These are phyloP conservation scores for Congeria kusceri DNA, from an alignment of 2,888 invertebrate genomes.

Conservation along the genomic window DNA sequence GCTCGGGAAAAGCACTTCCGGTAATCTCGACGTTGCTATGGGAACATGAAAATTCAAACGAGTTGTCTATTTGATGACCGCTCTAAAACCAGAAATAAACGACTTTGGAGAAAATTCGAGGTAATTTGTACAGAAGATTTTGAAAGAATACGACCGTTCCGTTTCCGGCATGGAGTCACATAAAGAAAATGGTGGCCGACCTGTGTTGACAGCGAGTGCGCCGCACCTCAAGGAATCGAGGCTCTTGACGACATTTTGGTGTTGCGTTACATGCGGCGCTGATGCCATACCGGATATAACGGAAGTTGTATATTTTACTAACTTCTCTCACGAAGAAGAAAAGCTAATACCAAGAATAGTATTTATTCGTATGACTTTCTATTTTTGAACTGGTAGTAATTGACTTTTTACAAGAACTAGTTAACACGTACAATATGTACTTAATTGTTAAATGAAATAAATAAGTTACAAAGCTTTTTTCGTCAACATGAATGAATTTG, in stretches of 20 bases:
- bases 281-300: neutral
- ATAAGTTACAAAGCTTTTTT: too few relatives aligned
- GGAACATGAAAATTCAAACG: slow-evolving; percentile 56
- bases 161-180: slow-evolving; percentile 47
- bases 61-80: slow-evolving; percentile 62
- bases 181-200: slow-evolving; percentile 1
- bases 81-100: slow-evolving; percentile 62
- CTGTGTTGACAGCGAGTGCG: neutral
- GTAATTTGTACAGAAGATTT: slow-evolving; percentile 65
- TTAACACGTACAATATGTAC: too few relatives aligned
- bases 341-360: too few relatives aligned
- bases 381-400: too few relatives aligned
- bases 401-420: too few relatives aligned
- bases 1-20: slow-evolving; percentile 67
- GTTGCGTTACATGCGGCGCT: neutral
- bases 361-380: too few relatives aligned
- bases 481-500: too few relatives aligned
- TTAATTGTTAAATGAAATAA: too few relatives aligned
- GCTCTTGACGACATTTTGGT: neutral
- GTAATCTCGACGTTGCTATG: slow-evolving; percentile 59
- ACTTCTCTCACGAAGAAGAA: too few relatives aligned
- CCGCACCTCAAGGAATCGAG: neutral
- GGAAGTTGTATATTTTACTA: slow-evolving; percentile 1
- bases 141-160: slow-evolving; percentile 56
- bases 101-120: slow-evolving; percentile 56